Percentiles rank a stretch among this genome's conserved stretches.
Conservation (phyloP, 2,888 invertebrate genomes). For the Osmoderma eremita region DNA sequence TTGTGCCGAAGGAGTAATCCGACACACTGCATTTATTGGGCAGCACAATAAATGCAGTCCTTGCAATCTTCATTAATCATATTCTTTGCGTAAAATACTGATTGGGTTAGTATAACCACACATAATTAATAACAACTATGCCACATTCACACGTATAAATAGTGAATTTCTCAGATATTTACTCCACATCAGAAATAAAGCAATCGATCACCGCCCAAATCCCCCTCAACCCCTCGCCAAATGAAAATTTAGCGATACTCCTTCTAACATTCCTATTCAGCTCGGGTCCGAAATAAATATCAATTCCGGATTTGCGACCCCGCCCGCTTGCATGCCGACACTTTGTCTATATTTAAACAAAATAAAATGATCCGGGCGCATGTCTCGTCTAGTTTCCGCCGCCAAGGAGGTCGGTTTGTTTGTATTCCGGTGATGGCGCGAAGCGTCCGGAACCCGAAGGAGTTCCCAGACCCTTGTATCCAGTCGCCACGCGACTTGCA, state of each 20-base stretch:
- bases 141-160: too few relatives aligned
- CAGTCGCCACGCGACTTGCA: conserved; percentile 6
- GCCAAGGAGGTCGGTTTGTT: conserved; percentile 6
- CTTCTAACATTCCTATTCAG: conserved; percentile 6
- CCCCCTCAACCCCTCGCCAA: background rate
- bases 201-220: too few relatives aligned
- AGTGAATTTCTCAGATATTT: too few relatives aligned
- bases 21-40: too few relatives aligned
- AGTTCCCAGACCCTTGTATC: background rate
- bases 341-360: conserved; percentile 23
- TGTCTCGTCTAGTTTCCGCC: background rate
- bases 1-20: too few relatives aligned
- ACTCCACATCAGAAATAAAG: too few relatives aligned
- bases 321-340: background rate
- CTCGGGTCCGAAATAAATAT: conserved; percentile 15
- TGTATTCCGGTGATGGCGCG: background rate
- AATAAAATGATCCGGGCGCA: conserved; percentile 18
- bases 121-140: too few relatives aligned
- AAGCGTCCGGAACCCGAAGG: background rate
- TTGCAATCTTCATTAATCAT: too few relatives aligned
- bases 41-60: too few relatives aligned
- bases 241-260: conserved; percentile 18
- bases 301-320: conserved; percentile 13
- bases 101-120: too few relatives aligned
- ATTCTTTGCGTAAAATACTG: too few relatives aligned